Evolutionary conservation across 2,113 vertebrate genomes (phyloP).

Genomic region (Dinomys branickii): DNA sequence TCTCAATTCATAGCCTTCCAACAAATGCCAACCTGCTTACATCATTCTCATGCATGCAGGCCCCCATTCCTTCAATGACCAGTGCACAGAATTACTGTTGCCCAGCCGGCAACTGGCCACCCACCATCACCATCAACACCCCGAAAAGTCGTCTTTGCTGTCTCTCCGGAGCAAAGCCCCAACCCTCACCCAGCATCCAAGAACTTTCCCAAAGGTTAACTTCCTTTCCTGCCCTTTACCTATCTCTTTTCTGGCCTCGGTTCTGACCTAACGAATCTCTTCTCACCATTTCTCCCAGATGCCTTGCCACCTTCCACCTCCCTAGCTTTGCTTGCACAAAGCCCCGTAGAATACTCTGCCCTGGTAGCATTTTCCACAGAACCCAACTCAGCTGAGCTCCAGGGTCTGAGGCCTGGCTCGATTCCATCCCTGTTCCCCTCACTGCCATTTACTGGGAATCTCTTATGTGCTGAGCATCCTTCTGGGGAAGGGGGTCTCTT

Average conservation of each 20-base stretch:
- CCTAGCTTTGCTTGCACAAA: not conserved
- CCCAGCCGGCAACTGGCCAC: not conserved
- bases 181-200: not conserved
- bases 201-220: not conserved
- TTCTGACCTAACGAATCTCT: not conserved
- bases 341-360: too few relatives aligned
- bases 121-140: not conserved
- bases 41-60: not conserved
- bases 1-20: not conserved
- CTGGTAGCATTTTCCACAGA: not conserved
- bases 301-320: too few relatives aligned
- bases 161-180: not conserved
- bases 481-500: not conserved
- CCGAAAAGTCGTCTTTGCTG: not conserved
- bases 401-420: not conserved
- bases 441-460: not conserved
- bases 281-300: not conserved
- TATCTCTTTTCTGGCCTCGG: not conserved
- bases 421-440: not conserved
- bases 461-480: not conserved
- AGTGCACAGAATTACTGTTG: too few relatives aligned
- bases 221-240: not conserved
- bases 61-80: not conserved
- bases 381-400: not conserved
- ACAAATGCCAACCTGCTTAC: not conserved